phyloP scores from a whole-genome alignment of 2,797 vertebrate genomes.

The Acipenser ruthenus region DNA sequence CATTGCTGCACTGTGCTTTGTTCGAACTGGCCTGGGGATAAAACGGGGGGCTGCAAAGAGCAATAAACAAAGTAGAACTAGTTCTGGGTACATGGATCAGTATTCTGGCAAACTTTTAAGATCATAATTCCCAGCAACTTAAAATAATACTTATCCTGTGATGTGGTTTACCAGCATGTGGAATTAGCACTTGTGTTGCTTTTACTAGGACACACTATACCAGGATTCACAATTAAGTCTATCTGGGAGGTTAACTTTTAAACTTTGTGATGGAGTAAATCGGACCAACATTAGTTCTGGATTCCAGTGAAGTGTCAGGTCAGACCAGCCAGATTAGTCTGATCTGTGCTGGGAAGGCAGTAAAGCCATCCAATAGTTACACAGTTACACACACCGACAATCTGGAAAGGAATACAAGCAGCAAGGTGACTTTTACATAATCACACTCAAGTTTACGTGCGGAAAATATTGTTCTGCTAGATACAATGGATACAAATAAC shows the following conservation, averaged over 20 bases:
- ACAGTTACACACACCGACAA: too few species aligned
- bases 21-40: conserved; percentile 51
- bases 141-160: conserved; percentile 53
- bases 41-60: conserved; percentile 44
- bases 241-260: neutral
- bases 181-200: conserved; percentile 27
- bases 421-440: too few species aligned
- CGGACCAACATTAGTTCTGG: too few species aligned
- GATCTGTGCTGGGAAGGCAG: too few species aligned
- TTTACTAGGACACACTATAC: conserved; percentile 29
- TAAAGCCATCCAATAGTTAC: conserved; percentile 14
- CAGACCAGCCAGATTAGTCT: too few species aligned
- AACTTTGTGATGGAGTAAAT: too few species aligned
- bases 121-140: conserved; percentile 50
- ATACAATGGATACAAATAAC: too few species aligned
- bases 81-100: conserved; percentile 45
- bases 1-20: conserved; percentile 40
- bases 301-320: too few species aligned
- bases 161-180: conserved; percentile 32
- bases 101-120: conserved; percentile 53
- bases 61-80: conserved; percentile 61
- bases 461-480: too few species aligned
- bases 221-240: conserved; percentile 36
- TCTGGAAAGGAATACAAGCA: too few species aligned
- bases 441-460: too few species aligned